Conservation (phyloP, 23 tunicate genomes). For the Pegea sp. region DNA sequence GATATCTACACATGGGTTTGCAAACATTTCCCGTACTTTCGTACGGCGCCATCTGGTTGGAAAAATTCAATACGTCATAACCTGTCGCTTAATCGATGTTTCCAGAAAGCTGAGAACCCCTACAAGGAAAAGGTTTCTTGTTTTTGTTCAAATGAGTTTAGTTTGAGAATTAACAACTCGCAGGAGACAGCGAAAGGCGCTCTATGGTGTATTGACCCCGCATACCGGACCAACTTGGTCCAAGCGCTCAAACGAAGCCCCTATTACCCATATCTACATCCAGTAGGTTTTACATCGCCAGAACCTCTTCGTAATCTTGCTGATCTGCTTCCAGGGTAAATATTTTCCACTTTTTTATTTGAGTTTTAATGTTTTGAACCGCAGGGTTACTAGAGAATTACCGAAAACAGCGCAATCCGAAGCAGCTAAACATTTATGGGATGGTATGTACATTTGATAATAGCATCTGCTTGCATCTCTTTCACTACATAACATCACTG, state of each 20-base stretch:
- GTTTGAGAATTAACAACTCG: not conserved
- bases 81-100: conserved; percentile 62
- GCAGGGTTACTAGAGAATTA: too few species aligned
- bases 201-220: conserved; percentile 92
- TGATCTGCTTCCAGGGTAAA: conserved; percentile 76
- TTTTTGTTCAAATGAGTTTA: not conserved
- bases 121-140: not conserved
- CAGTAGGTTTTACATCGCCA: conserved; percentile 46
- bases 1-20: conserved; percentile 84
- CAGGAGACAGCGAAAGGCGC: conserved; percentile 69
- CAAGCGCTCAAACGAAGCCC: conserved; percentile 84
- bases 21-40: conserved; percentile 83
- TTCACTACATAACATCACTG: too few species aligned
- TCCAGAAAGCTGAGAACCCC: conserved; percentile 39
- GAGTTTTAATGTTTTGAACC: too few species aligned
- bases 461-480: too few species aligned
- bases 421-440: too few species aligned
- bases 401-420: too few species aligned
- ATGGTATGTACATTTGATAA: too few species aligned
- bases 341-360: too few species aligned
- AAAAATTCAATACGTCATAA: conserved; percentile 88
- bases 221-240: conserved; percentile 76
- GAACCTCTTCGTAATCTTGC: conserved; percentile 63
- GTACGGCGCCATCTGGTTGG: conserved; percentile 84
- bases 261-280: conserved; percentile 70